These are phyloP conservation scores for Gavialis gangeticus DNA, from an alignment of 2,113 vertebrate genomes.

Conservation along the genomic window DNA sequence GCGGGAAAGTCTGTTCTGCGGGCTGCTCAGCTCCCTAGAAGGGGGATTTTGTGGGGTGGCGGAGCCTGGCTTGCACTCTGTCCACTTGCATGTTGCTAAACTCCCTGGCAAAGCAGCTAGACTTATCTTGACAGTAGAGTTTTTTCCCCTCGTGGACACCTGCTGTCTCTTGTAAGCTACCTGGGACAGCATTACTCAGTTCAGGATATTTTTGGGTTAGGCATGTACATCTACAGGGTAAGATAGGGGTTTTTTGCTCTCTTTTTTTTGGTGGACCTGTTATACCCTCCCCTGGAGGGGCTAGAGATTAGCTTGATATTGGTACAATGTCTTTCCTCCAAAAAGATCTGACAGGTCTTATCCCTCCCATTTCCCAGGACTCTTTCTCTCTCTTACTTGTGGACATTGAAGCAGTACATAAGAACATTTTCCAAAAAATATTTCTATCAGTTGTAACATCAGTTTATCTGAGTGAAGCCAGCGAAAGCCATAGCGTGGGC, in stretches of 20 bases:
- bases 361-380: background rate
- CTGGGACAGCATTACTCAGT: background rate
- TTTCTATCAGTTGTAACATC: background rate
- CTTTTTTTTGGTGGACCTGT: background rate
- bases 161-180: background rate
- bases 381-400: background rate
- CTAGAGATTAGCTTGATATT: background rate
- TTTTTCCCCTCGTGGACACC: background rate
- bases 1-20: accelerated
- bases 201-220: background rate
- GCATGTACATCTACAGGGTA: background rate
- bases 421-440: background rate
- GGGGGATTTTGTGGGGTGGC: background rate
- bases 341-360: background rate
- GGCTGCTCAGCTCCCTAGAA: background rate
- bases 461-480: background rate
- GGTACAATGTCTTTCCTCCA: background rate
- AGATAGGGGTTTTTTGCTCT: background rate
- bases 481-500: background rate
- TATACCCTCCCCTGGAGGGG: background rate
- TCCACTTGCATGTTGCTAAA: accelerated
- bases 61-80: accelerated
- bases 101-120: background rate
- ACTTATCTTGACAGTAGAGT: background rate
- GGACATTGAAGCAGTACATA: background rate